Conservation (phyloP, 2,113 vertebrate genomes). For the Takifugu bimaculatus region DNA sequence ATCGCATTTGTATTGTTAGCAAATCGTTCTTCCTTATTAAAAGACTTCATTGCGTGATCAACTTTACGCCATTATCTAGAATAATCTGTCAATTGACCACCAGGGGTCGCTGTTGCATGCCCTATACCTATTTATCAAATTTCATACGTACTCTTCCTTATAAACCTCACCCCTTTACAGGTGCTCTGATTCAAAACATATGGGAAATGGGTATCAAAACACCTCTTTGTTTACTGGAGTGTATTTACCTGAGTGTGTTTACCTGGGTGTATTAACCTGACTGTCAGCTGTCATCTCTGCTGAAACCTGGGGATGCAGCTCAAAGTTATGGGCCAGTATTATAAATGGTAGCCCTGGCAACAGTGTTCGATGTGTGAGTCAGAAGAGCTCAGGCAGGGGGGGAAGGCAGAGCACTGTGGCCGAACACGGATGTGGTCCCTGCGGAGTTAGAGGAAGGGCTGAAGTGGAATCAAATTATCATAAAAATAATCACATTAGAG, state of each 20-base stretch:
- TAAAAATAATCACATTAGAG: conserved; percentile 1
- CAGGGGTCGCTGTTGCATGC: conserved; percentile 48
- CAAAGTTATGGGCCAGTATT: conserved; percentile 75
- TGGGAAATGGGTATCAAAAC: conserved; percentile 11
- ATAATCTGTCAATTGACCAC: conserved; percentile 21
- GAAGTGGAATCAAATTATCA: conserved; percentile 23
- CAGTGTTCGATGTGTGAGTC: conserved; percentile 68
- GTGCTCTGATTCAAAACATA: conserved; percentile 36
- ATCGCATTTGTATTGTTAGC: no score
- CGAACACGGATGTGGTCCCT: conserved; percentile 40
- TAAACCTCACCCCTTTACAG: conserved; percentile 20
- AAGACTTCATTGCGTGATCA: no score
- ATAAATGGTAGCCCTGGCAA: conserved; percentile 81
- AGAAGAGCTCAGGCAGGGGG: conserved; percentile 55
- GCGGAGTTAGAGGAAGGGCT: neutral
- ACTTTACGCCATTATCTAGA: no score
- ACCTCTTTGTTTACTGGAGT: neutral
- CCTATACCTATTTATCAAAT: neutral
- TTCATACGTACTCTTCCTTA: conserved; percentile 37
- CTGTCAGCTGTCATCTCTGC: conserved; percentile 34
- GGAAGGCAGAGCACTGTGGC: conserved; percentile 59
- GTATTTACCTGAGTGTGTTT: neutral
- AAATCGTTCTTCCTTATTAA: no score
- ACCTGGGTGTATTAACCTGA: neutral
- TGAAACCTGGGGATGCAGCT: conserved; percentile 50